Evolutionary conservation across 2,888 invertebrate species (phyloP), one percentile per base, ranked within the genome.

Genomic region (Phania funesta): DNA sequence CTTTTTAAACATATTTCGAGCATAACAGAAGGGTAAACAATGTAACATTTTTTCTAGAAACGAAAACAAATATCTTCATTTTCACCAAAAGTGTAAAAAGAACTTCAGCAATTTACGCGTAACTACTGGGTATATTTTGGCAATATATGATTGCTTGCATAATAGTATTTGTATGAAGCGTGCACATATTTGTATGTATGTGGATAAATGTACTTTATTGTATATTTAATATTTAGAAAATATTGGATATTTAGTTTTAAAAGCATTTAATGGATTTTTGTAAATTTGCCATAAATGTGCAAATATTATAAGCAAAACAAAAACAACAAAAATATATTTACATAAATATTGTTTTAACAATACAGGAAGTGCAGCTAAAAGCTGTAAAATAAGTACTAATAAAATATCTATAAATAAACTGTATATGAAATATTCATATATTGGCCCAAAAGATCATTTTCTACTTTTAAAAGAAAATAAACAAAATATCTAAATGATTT

Each of bases 211-310:
- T 3, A 11, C 35, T 13, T 38, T 13, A 13, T 11, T n/a, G 35
- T 38, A 38, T 13, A 11, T 46, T 32, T 32, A 16, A 16, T 46
- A 18, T 70, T 32, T 56, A 35, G 48, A 26, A 48, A 38, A 11
- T 38, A 38, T 38, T 38, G 11, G n/a, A 60, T 71, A 50, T 73
- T 52, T 54, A 29, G 35, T 68, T 60, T 78, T 68, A 74, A 79
- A 62, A 79, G 79, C 79, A 80, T 80, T 80, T 80, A 80, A 74
- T 74, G 74, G 79, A 68, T 80, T 74, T n/a, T 73, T 67, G 44
- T 35, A 46, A 79, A 54, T 68, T 60, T 78, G 7, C 60, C 48
- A 71, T 48, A 60, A 29, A 26, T 50, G 56, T 44, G 44, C 56
- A 46, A 62, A 62, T 46, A 65, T 11, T 38, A 18, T 0, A 41